These are phyloP conservation scores for Drosophila sproati DNA, from an alignment of 1,140 invertebrate genomes.

Conservation along the genomic window DNA sequence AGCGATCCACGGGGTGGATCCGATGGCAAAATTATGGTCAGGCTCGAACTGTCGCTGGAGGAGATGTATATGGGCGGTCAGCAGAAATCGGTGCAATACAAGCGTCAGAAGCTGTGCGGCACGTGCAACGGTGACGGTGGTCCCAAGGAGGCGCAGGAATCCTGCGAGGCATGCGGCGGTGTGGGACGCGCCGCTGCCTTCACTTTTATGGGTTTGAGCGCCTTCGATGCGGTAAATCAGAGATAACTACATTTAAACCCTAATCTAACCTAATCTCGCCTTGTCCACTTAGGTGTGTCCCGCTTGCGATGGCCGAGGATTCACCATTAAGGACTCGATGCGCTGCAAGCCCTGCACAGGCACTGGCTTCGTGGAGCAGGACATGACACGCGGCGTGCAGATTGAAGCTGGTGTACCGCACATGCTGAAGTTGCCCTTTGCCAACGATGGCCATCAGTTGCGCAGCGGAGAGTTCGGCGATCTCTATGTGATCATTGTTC, in stretches of 20 bases:
- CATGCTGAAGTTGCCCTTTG: slow-evolving; percentile 93
- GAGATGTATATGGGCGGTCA: slow-evolving; percentile 95
- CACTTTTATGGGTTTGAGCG: slow-evolving; percentile 67
- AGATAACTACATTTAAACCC: not conserved
- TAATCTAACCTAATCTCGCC: not conserved
- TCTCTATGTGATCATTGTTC: slow-evolving; percentile 94
- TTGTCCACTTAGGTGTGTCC: slow-evolving; percentile 85
- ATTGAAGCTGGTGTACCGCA: slow-evolving; percentile 97
- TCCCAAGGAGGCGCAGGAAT: slow-evolving; percentile 86
- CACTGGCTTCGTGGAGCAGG: slow-evolving; percentile 91
- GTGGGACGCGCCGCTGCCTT: slow-evolving; percentile 61
- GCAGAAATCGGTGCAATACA: slow-evolving; percentile 92
- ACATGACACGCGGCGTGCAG: slow-evolving; percentile 94
- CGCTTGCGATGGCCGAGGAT: slow-evolving; percentile 89
- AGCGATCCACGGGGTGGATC: slow-evolving; percentile 25
- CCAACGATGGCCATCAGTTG: slow-evolving; percentile 95
- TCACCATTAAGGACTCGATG: slow-evolving; percentile 92
- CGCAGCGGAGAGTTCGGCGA: slow-evolving; percentile 94
- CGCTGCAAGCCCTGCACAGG: slow-evolving; percentile 92
- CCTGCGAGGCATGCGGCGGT: slow-evolving; percentile 64
- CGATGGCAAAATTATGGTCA: slow-evolving; percentile 68
- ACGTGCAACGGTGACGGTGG: slow-evolving; percentile 94
- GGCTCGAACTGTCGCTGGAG: slow-evolving; percentile 92
- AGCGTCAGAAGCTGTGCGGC: slow-evolving; percentile 92
- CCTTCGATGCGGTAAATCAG: slow-evolving; percentile 65